phyloP scores from a whole-genome alignment of 2,797 vertebrate genomes.

The Mastacembelus armatus region DNA sequence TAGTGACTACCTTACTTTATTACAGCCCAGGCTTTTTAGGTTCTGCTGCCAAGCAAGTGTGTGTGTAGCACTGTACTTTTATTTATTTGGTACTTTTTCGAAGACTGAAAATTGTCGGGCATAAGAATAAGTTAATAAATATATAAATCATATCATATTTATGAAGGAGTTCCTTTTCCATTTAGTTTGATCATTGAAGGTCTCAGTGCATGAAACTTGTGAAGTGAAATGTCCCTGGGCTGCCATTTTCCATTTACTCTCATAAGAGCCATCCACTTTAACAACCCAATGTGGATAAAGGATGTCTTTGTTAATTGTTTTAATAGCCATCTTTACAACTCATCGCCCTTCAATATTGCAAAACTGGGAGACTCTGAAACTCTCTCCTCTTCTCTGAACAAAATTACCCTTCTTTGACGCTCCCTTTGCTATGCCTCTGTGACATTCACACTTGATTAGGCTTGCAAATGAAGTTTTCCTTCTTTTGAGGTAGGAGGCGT shows the following conservation, averaged over 20 bases:
- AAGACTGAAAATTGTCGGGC: not conserved
- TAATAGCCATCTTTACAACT: conserved; percentile 66
- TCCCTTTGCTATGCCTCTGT: conserved; percentile 37
- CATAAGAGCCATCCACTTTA: conserved; percentile 46
- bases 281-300: conserved; percentile 47
- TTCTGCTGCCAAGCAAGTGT: not conserved
- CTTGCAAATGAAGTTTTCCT: conserved; percentile 77
- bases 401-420: conserved; percentile 50
- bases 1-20: too few relatives aligned
- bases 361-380: conserved; percentile 50
- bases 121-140: conserved; percentile 13
- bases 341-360: conserved; percentile 37
- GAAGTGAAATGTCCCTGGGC: conserved; percentile 54
- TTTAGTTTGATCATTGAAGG: conserved; percentile 43
- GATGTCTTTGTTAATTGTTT: conserved; percentile 70
- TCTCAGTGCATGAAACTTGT: conserved; percentile 28
- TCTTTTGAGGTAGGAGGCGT: conserved; percentile 56
- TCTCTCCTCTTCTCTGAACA: conserved; percentile 42
- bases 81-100: conserved; percentile 4
- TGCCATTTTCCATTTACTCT: conserved; percentile 54
- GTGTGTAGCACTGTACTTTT: not conserved
- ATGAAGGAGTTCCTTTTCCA: conserved; percentile 28
- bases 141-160: too few relatives aligned
- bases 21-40: too few relatives aligned
- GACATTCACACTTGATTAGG: conserved; percentile 75